Percentiles rank a stretch among this genome's conserved stretches.
These are phyloP conservation scores for Pseudolycoriella hygida DNA, from an alignment of 2,888 invertebrate genomes.

Conservation along the genomic window DNA sequence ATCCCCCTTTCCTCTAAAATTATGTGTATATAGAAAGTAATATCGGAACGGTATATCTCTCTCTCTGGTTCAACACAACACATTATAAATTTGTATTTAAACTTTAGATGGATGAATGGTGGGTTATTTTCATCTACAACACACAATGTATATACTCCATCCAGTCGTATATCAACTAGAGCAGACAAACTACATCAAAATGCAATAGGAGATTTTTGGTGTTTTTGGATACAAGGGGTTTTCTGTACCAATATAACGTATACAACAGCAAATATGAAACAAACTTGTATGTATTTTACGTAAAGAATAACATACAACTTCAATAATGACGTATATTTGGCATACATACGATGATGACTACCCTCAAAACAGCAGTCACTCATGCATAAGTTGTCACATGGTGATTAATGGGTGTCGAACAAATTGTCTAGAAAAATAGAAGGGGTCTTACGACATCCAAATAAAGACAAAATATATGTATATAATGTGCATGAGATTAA, in stretches of 20 bases:
- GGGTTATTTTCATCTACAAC: too few relatives aligned
- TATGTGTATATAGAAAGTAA: too few relatives aligned
- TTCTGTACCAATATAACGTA: neutral
- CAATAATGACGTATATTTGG: neutral
- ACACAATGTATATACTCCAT: too few relatives aligned
- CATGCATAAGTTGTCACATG: constrained; percentile 24
- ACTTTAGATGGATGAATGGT: too few relatives aligned
- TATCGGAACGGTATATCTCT: too few relatives aligned
- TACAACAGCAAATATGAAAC: neutral
- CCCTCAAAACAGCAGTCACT: constrained; percentile 12
- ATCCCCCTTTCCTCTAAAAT: neutral
- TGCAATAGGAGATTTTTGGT: too few relatives aligned
- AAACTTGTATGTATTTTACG: neutral
- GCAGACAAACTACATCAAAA: too few relatives aligned
- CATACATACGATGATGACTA: constrained; percentile 4
- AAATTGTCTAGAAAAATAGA: constrained; percentile 16
- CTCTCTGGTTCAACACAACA: too few relatives aligned
- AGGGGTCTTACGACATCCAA: constrained; percentile 7
- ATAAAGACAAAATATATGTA: constrained; percentile 4
- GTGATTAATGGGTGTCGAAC: constrained; percentile 33
- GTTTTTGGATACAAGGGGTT: too few relatives aligned
- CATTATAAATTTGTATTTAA: too few relatives aligned
- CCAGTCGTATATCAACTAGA: too few relatives aligned
- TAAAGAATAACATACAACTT: neutral
- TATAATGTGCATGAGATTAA: neutral